A percentile compares a stretch with the other conserved stretches of the same genome.
These are phyloP conservation scores for Cyaniris semiargus DNA, from an alignment of 2,888 invertebrate genomes.

Conservation along the genomic window DNA sequence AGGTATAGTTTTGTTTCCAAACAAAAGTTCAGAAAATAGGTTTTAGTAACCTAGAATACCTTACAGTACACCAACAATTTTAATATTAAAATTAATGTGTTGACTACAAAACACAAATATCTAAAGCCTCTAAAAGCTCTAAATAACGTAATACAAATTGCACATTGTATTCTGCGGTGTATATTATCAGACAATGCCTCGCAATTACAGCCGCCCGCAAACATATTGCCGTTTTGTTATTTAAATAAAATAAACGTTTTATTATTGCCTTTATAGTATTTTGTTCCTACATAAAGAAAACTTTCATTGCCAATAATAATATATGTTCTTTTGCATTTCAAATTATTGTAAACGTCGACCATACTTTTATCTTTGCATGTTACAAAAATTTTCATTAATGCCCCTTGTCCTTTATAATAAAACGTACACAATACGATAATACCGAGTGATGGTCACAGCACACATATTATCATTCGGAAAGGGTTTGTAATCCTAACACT, in stretches of 20 bases:
- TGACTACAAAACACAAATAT: background rate
- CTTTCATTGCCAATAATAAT: background rate
- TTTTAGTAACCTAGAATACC: background rate
- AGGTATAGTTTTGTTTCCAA: background rate
- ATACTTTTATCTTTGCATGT: no score
- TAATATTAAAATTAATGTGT: slow-evolving; percentile 23
- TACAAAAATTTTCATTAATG: no score
- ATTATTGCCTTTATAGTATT: slow-evolving; percentile 26
- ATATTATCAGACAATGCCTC: background rate
- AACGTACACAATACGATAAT: no score
- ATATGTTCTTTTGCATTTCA: no score
- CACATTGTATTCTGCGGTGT: slow-evolving; percentile 12
- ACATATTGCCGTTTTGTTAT: slow-evolving; percentile 7
- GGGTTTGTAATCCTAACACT: no score
- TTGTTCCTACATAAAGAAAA: background rate
- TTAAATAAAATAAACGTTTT: background rate
- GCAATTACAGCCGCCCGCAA: slow-evolving; percentile 6
- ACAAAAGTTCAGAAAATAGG: background rate
- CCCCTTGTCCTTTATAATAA: no score
- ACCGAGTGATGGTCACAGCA: no score
- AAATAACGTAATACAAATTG: slow-evolving; percentile 3
- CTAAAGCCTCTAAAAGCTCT: background rate
- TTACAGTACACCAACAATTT: background rate
- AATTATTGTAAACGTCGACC: no score
- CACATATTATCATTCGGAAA: no score